A percentile compares a stretch with the other conserved stretches of the same genome.
phyloP scores from a whole-genome alignment of 2,113 vertebrate species.

The Xiphophorus maculatus region DNA sequence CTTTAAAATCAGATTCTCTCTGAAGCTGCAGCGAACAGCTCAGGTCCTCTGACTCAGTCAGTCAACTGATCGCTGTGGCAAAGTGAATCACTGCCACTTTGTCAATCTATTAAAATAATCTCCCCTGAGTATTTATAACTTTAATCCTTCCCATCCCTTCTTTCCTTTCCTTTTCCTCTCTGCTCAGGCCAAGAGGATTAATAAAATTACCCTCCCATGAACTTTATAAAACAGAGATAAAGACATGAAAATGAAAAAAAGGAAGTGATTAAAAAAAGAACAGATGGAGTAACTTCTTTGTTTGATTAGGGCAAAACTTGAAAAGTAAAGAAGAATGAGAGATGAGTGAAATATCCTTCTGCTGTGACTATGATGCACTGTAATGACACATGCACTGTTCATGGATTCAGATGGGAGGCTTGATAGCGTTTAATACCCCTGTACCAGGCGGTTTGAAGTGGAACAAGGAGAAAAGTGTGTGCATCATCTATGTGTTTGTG shows the following conservation, averaged over 20 bases:
- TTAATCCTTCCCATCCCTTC: slow-evolving; percentile 36
- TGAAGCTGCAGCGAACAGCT: slow-evolving; percentile 8
- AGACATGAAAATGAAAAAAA: slow-evolving; percentile 1
- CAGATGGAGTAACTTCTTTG: slow-evolving; percentile 1
- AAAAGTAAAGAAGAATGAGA: slow-evolving; percentile 7
- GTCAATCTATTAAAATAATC: slow-evolving; percentile 51
- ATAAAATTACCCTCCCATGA: slow-evolving; percentile 39
- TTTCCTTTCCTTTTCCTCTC: background rate
- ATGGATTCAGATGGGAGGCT: slow-evolving; percentile 59
- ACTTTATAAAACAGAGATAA: slow-evolving; percentile 43
- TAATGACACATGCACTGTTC: slow-evolving; percentile 47
- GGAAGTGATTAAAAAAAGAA: slow-evolving; percentile 26
- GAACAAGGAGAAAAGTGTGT: slow-evolving; percentile 33
- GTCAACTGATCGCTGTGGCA: slow-evolving; percentile 10
- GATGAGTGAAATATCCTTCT: slow-evolving; percentile 24
- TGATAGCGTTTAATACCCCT: slow-evolving; percentile 53
- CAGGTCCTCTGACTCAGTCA: slow-evolving; percentile 28
- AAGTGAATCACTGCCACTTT: slow-evolving; percentile 30
- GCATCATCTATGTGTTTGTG: background rate
- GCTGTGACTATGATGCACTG: slow-evolving; percentile 34
- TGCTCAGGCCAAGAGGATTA: slow-evolving; percentile 39
- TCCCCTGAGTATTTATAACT: slow-evolving; percentile 18
- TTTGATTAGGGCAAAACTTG: background rate
- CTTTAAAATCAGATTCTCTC: slow-evolving; percentile 23
- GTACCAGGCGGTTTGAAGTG: slow-evolving; percentile 42